Evolutionary conservation across 2,113 vertebrate species (phyloP).

Genomic region (Pelobates fuscus): DNA sequence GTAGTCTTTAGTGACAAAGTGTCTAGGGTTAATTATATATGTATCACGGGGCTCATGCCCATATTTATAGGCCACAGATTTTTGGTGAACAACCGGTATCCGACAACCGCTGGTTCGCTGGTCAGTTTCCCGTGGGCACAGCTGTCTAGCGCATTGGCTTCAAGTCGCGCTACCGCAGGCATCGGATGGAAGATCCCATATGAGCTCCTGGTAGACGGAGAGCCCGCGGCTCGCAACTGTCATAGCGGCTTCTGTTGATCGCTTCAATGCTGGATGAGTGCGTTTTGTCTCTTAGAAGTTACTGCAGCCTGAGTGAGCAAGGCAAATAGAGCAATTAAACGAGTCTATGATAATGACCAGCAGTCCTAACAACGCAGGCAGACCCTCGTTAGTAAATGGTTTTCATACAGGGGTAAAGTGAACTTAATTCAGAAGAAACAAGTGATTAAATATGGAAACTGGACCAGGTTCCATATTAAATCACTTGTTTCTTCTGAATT

Average conservation of each 20-base stretch:
- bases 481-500: too few species aligned
- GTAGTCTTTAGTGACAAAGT: too few species aligned
- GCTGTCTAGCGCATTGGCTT: not conserved
- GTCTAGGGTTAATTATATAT: too few species aligned
- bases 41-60: too few species aligned
- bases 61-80: not conserved
- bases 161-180: not conserved
- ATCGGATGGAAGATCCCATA: not conserved
- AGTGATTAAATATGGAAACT: too few species aligned
- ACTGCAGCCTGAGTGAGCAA: conserved; percentile 59
- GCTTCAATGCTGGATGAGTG: conserved; percentile 48
- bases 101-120: not conserved
- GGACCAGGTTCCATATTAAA: too few species aligned
- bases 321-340: conserved; percentile 40
- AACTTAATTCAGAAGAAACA: too few species aligned
- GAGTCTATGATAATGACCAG: conserved; percentile 54
- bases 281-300: conserved; percentile 52
- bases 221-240: not conserved
- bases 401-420: too few species aligned
- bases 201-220: not conserved
- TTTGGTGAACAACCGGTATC: not conserved
- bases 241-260: conserved; percentile 18
- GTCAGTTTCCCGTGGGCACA: not conserved
- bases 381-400: too few species aligned
- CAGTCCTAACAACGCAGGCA: conserved; percentile 11